Base-by-base conservation (phyloP, 1,140 invertebrate species). In the Melanaphis sacchari region DNA sequence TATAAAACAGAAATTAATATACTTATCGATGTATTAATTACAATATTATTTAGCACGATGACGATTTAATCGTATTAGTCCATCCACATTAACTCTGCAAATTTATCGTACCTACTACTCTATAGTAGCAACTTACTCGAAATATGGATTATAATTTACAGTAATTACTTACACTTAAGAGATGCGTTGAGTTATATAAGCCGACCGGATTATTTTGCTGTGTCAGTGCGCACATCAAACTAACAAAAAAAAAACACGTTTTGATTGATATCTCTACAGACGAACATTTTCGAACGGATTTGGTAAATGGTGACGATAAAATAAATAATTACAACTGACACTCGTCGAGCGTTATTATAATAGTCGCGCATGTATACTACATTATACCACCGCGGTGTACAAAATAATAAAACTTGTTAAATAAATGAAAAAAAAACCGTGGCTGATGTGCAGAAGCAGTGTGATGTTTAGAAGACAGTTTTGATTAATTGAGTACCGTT, bases 61-160 rank as follows among this genome's bases (percentile, higher is more conserved):
- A 54, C 24, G 54, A 8, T 26, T 54, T 54, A 26, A 26, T 54
- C 24, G 7, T 26, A 54, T 26, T 9, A 54, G 54, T 54, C 26
- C 8, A 1, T 76, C 18, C n/a, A 76, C 18, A 76, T 76, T 76
- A n/a, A 76, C n/a, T 18, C 31, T 15, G 18, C 5, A 0, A 59
- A 59, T 9, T 31, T 31, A 59, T 26, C 26, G 52, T 24, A 59
- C 26, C 2, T 59, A 31, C 7, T 9, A 8, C 1, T 8, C 24
- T 26, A 49, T 15, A 15, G 46, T 15, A 18, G 9, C 2, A 36
- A 36, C n/a, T 81, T 81, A 15, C 15, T 31, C 66, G 1, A n/a
- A 81, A 81, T 81, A 36, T 81, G 36, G 59, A 31, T 66, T 66
- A 82, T 82, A 82, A 82, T 82, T 24, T 40, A 82, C 81, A 82